Evolutionary conservation across 2,797 vertebrate species (phyloP), one percentile per base, ranked within the genome.

Genomic region (Coluber constrictor): DNA sequence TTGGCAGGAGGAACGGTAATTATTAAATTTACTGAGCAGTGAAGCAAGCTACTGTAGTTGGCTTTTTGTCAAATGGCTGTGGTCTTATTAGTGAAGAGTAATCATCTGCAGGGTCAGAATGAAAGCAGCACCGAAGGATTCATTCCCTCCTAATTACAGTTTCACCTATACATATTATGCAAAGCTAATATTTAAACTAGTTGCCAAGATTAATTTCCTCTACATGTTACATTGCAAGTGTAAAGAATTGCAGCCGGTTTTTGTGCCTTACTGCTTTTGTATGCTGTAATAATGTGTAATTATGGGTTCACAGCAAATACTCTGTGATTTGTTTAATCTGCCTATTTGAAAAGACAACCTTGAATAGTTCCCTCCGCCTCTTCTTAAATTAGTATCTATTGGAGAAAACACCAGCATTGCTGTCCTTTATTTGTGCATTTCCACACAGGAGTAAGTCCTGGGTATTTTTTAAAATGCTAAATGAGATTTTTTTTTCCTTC

Each of bases 161-260:
- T 97, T 98, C 97, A 98, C 98, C 97, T 98, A 96, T 97, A 97
- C 97, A 96, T 97, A 97, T 97, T 98, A 98, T 97, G 93, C 97
- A 97, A 98, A 97, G 96, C 97, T 98, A 97, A 98, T 98, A 97
- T 97, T 98, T 98, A 98, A 98, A 97, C 96, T 97, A 97, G 98
- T 98, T 98, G 97, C 97, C 97, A 98, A 97, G 98, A 98, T 98
- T 98, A 98, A 98, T 98, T 98, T 98, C 96, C 96, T 96, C 97
- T 96, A 96, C 97, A 93, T 98, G 97, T 97, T 97, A 97, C 97
- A 97, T 97, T 98, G 97, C 94, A 96, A 86, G 95, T 94, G 93
- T 93, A 96, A 94, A 97, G 97, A 98, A 97, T 98, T 97, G 96
- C 96, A 96, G 97, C 95, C 96, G 96, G 97, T 97, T 97, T 98